phyloP scores from a whole-genome alignment of 1,140 invertebrate species.

The Orchestia grillus region DNA sequence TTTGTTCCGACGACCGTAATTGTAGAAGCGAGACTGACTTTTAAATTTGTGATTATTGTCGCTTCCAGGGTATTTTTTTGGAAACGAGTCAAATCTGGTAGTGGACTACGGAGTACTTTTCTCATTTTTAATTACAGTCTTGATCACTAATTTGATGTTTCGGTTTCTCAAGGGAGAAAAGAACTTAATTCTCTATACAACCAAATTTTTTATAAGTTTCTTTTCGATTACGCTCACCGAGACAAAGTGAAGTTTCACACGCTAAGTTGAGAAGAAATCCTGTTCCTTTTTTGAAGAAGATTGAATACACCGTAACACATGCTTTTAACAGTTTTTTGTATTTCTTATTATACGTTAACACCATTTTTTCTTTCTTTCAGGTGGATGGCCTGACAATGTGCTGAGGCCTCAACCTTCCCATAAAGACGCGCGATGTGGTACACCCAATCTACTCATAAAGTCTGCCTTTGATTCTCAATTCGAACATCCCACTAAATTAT shows the following conservation, averaged over 20 bases:
- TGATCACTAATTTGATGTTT: neutral
- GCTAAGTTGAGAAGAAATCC: neutral
- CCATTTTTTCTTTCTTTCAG: neutral
- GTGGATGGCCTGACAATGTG: neutral
- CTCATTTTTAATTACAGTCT: neutral
- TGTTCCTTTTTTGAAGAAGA: neutral
- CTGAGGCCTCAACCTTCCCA: neutral
- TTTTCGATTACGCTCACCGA: neutral
- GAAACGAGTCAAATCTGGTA: neutral
- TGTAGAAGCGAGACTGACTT: neutral
- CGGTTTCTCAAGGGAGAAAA: neutral
- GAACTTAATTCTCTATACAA: neutral
- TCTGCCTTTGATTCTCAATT: neutral
- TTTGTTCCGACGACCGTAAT: conserved; percentile 5
- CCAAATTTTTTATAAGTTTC: neutral
- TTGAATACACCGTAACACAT: neutral
- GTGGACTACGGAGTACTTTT: neutral
- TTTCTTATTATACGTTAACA: neutral
- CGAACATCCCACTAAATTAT: neutral
- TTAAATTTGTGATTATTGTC: conserved; percentile 27
- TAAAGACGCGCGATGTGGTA: neutral
- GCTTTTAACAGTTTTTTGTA: neutral
- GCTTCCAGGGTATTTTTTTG: neutral
- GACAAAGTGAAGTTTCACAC: neutral
- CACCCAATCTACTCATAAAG: neutral